These are phyloP conservation scores for Tyria jacobaeae DNA, from an alignment of 2,888 invertebrate genomes.

Conservation along the genomic window DNA sequence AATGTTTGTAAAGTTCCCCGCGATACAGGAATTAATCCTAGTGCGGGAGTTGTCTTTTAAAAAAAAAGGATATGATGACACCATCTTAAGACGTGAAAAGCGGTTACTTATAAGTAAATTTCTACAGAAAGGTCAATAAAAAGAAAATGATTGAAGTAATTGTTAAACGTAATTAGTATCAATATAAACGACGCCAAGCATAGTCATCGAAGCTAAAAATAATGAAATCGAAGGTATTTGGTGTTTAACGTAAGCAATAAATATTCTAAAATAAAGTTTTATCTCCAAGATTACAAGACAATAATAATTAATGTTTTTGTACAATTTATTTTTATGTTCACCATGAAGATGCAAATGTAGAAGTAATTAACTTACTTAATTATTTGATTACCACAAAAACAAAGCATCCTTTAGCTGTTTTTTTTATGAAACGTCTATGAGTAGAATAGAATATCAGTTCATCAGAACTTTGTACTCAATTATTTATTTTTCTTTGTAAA, in stretches of 20 bases:
- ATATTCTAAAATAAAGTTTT: not conserved
- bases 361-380: conserved; percentile 14
- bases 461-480: not conserved
- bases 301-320: conserved; percentile 5
- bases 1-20: too few species aligned
- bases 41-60: too few species aligned
- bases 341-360: conserved; percentile 9
- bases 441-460: not conserved
- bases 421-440: not conserved
- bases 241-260: not conserved
- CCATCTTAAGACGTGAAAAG: too few species aligned
- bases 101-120: too few species aligned
- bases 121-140: too few species aligned
- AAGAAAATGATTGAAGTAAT: too few species aligned
- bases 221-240: not conserved
- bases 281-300: not conserved
- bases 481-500: too few species aligned
- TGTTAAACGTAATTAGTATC: not conserved
- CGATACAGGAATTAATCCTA: too few species aligned
- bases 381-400: conserved; percentile 7
- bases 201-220: not conserved
- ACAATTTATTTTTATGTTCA: conserved; percentile 2
- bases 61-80: too few species aligned
- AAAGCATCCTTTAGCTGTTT: not conserved
- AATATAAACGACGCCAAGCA: not conserved